Percentiles rank a stretch among this genome's conserved stretches.
Conservation (phyloP, 2,797 vertebrate genomes). For the Petrocephalus schoutedeni region DNA sequence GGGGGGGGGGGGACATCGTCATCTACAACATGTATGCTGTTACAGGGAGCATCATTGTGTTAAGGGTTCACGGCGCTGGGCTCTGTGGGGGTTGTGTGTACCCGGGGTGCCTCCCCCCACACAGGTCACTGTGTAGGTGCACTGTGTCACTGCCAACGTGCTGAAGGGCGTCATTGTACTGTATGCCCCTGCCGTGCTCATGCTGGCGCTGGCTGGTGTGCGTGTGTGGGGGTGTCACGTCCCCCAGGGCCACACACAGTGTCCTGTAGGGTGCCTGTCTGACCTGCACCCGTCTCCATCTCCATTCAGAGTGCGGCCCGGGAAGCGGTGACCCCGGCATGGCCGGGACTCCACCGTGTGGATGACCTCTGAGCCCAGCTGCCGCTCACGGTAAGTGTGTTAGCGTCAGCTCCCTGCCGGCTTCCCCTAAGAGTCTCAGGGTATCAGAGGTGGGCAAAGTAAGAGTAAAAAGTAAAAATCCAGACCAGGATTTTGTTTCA, state of each 20-base stretch:
- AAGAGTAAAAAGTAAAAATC: too few relatives aligned
- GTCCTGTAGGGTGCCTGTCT: too few relatives aligned
- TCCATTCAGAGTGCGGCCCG: too few relatives aligned
- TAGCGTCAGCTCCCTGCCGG: not conserved
- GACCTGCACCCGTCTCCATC: too few relatives aligned
- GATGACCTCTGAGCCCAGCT: not conserved
- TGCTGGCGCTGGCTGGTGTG: too few relatives aligned
- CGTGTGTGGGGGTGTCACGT: too few relatives aligned
- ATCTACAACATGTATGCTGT: not conserved
- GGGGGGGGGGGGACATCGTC: not conserved
- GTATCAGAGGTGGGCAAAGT: too few relatives aligned
- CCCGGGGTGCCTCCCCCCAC: not conserved
- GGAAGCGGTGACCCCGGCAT: not conserved
- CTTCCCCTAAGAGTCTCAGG: too few relatives aligned
- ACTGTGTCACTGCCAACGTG: not conserved
- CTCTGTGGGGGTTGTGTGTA: not conserved
- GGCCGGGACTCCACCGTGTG: not conserved
- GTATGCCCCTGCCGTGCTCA: too few relatives aligned
- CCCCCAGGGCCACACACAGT: too few relatives aligned
- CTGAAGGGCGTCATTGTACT: not conserved
- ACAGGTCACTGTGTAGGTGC: not conserved
- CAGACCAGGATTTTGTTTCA: too few relatives aligned
- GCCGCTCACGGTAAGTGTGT: not conserved
- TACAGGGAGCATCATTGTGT: not conserved
- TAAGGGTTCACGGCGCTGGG: too few relatives aligned